Percentiles rank a stretch among this genome's conserved stretches.
These are phyloP conservation scores for Cetonia aurata DNA, from an alignment of 2,888 invertebrate species.

Conservation along the genomic window DNA sequence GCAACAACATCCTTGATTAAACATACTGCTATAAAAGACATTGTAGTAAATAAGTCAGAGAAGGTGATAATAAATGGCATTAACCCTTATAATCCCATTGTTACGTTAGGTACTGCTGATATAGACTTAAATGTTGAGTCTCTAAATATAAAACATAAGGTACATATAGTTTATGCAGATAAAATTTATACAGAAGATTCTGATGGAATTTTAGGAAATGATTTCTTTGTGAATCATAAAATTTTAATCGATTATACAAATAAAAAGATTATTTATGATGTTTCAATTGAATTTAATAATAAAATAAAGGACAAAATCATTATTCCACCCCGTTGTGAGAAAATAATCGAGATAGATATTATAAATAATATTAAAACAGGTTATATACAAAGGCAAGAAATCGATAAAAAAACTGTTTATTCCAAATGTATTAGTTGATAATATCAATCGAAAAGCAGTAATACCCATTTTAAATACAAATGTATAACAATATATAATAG, in stretches of 20 bases:
- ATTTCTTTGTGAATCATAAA: conserved; percentile 9
- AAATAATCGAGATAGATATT: background rate
- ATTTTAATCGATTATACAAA: conserved; percentile 18
- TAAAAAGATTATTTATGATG: background rate
- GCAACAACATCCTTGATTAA: conserved; percentile 25
- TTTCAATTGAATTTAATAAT: conserved; percentile 18
- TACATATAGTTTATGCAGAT: conserved; percentile 1
- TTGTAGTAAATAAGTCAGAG: background rate
- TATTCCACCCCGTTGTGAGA: conserved; percentile 4
- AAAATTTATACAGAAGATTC: background rate
- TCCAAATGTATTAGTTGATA: conserved; percentile 5
- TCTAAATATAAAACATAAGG: conserved; percentile 18
- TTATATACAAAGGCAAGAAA: background rate
- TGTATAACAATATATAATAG: background rate
- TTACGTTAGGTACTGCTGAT: conserved; percentile 7
- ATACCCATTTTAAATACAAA: background rate
- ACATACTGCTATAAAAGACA: conserved; percentile 11
- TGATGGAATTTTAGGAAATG: conserved; percentile 22
- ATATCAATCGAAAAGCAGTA: background rate
- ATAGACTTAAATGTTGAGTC: background rate
- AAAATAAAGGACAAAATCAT: background rate
- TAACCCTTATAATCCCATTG: background rate
- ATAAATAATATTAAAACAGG: background rate
- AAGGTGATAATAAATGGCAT: conserved; percentile 9
- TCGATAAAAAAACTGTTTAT: background rate